Base-by-base conservation (phyloP, 2,797 vertebrate species). In the Heteromormyrus szaboi region DNA sequence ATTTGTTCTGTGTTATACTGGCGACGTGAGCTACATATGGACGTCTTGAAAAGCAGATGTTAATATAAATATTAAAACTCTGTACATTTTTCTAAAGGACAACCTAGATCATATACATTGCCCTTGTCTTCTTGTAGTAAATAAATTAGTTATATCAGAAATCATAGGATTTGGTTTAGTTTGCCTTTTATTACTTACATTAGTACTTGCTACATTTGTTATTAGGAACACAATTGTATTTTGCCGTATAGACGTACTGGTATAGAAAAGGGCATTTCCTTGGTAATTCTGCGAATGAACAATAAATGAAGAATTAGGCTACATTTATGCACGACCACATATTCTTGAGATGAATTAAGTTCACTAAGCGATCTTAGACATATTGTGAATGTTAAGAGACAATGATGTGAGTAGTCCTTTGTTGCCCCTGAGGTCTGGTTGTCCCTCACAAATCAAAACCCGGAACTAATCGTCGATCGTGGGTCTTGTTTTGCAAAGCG, bases 381-480 rank as follows among this genome's bases (percentile, higher is more conserved):
- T 85, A 46, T 22, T 81, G 5, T 46, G 19, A 81, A n/a, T 81
- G 76, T 81, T 46, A 22, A 81, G 19, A 81, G 19, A 81, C 41
- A 81, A 81, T 81, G 76, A 44, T n/a, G 41, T 17, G 41, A 9
- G 14, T 81, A 44, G 41, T 44, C 76, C 19, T 81, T 81, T 81
- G 76, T 81, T 46, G 37, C 41, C 76, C 41, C 76, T 4, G 19
- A 81, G 41, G 76, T 81, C 37, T 22, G 76, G 17, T 81, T 81
- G 19, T 81, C 76, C 76, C 76, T 81, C 76, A 81, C 83, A 29
- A 50, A 85, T 85, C 50, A 85, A 29, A 85, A 85, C 83, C 46
- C 83, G 46, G 46, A 85, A 51, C 83, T 85, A 25, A 29, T 85
- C 44, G 44, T 14, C 83, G 83, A 25, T 50, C 46, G 46, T 50